Evolutionary conservation across 1,140 invertebrate species (phyloP), one percentile per base, ranked within the genome.

Genomic region (Odontomachus brunneus): DNA sequence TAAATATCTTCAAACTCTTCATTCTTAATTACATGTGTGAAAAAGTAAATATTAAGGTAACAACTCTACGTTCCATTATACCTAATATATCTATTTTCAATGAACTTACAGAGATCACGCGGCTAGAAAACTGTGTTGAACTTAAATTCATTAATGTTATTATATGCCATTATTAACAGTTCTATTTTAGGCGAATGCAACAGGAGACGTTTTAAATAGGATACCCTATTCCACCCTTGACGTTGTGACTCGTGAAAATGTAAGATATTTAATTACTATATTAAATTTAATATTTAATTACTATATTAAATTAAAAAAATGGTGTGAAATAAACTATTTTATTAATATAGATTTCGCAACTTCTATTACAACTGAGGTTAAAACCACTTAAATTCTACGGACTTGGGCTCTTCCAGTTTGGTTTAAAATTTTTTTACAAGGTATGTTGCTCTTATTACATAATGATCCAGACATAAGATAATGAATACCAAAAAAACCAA

Each of bases 321-420:
- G 0, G 59, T 73, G 22, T 14, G 26, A 49, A 57, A 2, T 73
- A 57, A 60, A 24, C 0, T 1, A 3, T 5, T 75, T 1, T 14
- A 15, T n/a, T 73, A n/a, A 62, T 19, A 38, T 5, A 75, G 73
- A 62, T 75, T 48, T 75, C 12, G 33, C 73, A 75, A 29, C 53
- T 78, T 67, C 22, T 33, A 49, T 53, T 57, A 2, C 63, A 17
- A 69, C 7, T 44, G 12, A 2, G 0, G 1, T 53, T 24, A 57
- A 14, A n/a, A 3, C 75, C 62, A 24, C 11, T 80, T 24, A 57
- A 4, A 67, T 80, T 80, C 22, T 53, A 3, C 4, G 75, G 62
- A n/a, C 49, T 66, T 7, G 75, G 65, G 14, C 22, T 80, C 3
- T 80, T 80, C 1, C 26, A 69, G 53, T 80, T 80, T 57, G 75